Base-by-base conservation (phyloP, 2,113 vertebrate genomes). In the Terrapene triunguis region DNA sequence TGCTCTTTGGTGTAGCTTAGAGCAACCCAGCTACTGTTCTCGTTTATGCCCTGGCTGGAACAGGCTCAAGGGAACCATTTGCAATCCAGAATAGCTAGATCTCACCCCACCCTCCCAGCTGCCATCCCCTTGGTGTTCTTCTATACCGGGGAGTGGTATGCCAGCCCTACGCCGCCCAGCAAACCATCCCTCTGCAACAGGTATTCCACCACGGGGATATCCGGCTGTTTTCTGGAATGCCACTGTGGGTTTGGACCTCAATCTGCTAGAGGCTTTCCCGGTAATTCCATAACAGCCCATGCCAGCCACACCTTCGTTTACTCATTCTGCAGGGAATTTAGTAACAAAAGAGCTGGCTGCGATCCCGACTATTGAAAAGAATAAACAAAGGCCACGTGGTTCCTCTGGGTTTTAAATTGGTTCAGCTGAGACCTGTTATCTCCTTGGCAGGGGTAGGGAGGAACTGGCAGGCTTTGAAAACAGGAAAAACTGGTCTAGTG, bases 401-500 rank as follows among this genome's bases (percentile, higher is more conserved):
- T 95, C 81, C 83, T 89, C 42, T 6, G 0, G 82, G 85, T 86
- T 91, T 92, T 48, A 90, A 94, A 94, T 93, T 83, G 72, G 94
- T 94, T 93, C 82, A 86, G 35, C 57, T 54, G 86, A 84, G 42
- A 29, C 55, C 93, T 5, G 13, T 54, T 84, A 87, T 93, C 92
- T 87, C 82, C 80, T 88, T 29, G 4, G 29, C 89, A 82, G 76
- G 54, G 89, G 88, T 76, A 59, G 51, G 8, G 22, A 86, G 96
- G 87, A 84, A 78, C 96, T 14, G 1, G 87, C 93, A 38, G 2
- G 90, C 94, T 82, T 72, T 84, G 83, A 32, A 72, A 97, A 97
- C 95, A 90, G 85, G 97, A 96, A 93, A 96, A 96, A 94, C 94
- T 94, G 92, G 97, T 93, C 62, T 42, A 27, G 89, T 35, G 62